Evolutionary conservation across 2,888 invertebrate species (phyloP).

Genomic region (Tuberolachnus salignus): DNA sequence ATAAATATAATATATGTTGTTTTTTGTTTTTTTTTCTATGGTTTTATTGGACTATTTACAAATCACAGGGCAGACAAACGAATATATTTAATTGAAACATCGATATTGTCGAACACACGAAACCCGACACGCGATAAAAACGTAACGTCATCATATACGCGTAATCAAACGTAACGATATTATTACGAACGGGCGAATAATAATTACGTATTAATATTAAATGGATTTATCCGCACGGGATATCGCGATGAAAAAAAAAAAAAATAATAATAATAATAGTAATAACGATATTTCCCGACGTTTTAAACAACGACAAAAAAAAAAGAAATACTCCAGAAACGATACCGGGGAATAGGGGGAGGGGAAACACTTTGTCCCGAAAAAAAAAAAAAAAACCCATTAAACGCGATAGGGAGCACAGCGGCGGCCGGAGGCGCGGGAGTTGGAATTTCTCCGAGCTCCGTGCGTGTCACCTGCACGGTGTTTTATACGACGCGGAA

Average conservation of each 20-base stretch:
- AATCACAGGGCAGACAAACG: no score
- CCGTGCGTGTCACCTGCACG: not conserved
- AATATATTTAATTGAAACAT: no score
- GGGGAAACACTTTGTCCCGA: not conserved
- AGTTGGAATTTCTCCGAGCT: slow-evolving; percentile 3
- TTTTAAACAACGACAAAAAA: not conserved
- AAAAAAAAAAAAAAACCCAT: not conserved
- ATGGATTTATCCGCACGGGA: not conserved
- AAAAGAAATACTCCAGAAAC: not conserved
- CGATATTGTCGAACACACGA: no score
- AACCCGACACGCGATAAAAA: no score
- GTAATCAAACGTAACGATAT: no score
- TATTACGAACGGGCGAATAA: no score
- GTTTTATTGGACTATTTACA: no score
- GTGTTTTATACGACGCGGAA: slow-evolving; percentile 29
- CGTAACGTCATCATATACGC: no score
- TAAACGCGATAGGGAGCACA: not conserved
- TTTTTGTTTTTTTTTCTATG: no score
- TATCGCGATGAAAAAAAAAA: not conserved
- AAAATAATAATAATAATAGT: not conserved
- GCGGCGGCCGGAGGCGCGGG: not conserved
- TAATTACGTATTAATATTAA: slow-evolving; percentile 35
- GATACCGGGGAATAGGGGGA: not conserved
- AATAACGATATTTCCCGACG: not conserved
- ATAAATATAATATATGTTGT: no score